Percentiles rank a stretch among this genome's conserved stretches.
phyloP scores from a whole-genome alignment of 1,140 invertebrate species.

The Drosophila murphyi region DNA sequence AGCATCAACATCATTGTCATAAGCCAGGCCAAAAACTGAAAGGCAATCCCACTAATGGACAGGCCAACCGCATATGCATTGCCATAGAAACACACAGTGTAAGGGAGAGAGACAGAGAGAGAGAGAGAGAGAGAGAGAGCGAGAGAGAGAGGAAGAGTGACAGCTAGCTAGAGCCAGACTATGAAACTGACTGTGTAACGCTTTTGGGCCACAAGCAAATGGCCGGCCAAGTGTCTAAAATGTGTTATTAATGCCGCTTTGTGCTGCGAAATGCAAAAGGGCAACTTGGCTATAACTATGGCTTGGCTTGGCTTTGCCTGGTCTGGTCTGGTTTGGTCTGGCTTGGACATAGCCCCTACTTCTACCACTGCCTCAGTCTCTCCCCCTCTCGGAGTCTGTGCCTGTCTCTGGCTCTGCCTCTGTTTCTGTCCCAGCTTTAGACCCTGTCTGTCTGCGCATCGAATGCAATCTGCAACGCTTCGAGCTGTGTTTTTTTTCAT shows the following conservation, averaged over 20 bases:
- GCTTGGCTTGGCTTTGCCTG: background rate
- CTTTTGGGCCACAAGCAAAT: slow-evolving; percentile 38
- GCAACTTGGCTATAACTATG: slow-evolving; percentile 28
- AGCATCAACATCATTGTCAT: background rate
- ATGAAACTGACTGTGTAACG: slow-evolving; percentile 12
- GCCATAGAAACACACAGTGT: background rate
- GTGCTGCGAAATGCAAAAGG: slow-evolving; percentile 55
- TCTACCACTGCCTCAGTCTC: slow-evolving; percentile 6
- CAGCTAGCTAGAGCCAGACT: background rate
- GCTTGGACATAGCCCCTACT: slow-evolving; percentile 32
- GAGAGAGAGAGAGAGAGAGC: background rate
- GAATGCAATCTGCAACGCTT: slow-evolving; percentile 83
- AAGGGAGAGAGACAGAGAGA: background rate
- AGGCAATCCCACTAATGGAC: slow-evolving; percentile 61
- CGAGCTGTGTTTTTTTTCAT: slow-evolving; percentile 35
- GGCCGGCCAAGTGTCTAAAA: slow-evolving; percentile 61
- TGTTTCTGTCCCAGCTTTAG: slow-evolving; percentile 2
- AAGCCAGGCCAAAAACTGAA: slow-evolving; percentile 35
- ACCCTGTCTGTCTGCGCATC: slow-evolving; percentile 53
- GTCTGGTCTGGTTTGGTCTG: background rate
- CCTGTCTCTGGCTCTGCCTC: slow-evolving; percentile 7
- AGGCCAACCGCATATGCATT: slow-evolving; percentile 19
- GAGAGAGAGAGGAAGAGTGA: background rate
- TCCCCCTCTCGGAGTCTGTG: background rate
- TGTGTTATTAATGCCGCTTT: slow-evolving; percentile 71